Percentiles rank a stretch among this genome's conserved stretches.
phyloP scores from a whole-genome alignment of 2,797 vertebrate species.

The Thripadectes ignobilis region DNA sequence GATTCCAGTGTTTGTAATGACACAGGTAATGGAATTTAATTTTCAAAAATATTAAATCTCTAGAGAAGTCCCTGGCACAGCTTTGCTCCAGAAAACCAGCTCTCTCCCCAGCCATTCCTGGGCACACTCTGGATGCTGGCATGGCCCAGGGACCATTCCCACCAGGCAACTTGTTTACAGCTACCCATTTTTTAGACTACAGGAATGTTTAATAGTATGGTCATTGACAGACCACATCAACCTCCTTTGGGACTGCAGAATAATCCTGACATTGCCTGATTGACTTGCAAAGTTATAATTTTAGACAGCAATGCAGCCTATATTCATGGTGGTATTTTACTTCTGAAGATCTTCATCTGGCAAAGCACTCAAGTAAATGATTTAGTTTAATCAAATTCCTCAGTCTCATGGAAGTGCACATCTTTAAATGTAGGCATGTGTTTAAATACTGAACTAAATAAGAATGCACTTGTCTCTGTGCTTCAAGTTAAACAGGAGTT shows the following conservation, averaged over 20 bases:
- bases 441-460: constrained; percentile 32
- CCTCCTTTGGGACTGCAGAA: not conserved
- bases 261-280: not conserved
- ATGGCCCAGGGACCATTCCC: not conserved
- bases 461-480: not conserved
- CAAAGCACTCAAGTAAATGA: not conserved
- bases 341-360: not conserved
- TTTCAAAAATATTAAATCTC: not conserved
- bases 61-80: not conserved
- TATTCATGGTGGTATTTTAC: not conserved
- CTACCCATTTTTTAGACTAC: not conserved
- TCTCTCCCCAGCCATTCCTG: not conserved
- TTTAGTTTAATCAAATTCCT: constrained; percentile 8
- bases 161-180: not conserved
- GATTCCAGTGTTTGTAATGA: not conserved
- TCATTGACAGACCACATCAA: not conserved
- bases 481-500: not conserved
- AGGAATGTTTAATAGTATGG: not conserved
- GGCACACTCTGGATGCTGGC: not conserved
- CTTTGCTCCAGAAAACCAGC: not conserved
- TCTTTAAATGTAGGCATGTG: not conserved
- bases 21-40: not conserved
- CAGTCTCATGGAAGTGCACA: not conserved
- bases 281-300: not conserved
- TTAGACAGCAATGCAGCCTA: not conserved